Base-by-base conservation (phyloP, 2,888 invertebrate genomes). In the Eupithecia vulgata region DNA sequence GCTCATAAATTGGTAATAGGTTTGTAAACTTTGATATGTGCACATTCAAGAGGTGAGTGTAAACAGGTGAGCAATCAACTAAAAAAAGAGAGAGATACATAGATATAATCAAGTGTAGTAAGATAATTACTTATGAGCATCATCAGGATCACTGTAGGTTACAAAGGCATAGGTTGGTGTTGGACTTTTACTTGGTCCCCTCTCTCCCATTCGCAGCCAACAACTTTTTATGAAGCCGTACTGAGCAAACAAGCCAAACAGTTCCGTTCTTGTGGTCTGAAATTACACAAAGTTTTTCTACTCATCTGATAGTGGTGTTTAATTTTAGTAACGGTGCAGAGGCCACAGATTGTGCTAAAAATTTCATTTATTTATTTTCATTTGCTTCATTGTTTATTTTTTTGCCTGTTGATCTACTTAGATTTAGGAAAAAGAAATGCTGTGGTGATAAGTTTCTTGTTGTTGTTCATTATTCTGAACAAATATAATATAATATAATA, bases 211-310 rank as follows among this genome's bases (percentile, higher is more conserved):
- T 80, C 92, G 88, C 64, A 95, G 78, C 90, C 94, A 95, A 79
- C 95, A 95, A 79, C 93, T 94, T 80, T 95, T 95, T 69, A 95
- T 92, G 75, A 93, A 92, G n/a, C 95, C 95, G 84, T 95, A 95
- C 40, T 88, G 92, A 45, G 94, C 92, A 84, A 95, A 95, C n/a
- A 95, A 83, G 71, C 91, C 93, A 82, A 91, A 90, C 17, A 95
- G 82, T 80, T 95, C 95, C 75, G 90, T 89, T 74, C 95, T 88
- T 4, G 95, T 93, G 37, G 95, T 95, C 95, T 95, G 84, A 10
- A 91, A 93, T 62, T 76, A 66, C 34, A 68, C 17, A 68, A 62
- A 21, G 61, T 15, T 61, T 34, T 17, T 59, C 30, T 17, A 57
- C 57, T 57, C 12, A 52, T 21, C 25, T 21, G n/a, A 48, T n/a